phyloP scores from a whole-genome alignment of 2,113 vertebrate genomes.

The Cynocephalus volans region DNA sequence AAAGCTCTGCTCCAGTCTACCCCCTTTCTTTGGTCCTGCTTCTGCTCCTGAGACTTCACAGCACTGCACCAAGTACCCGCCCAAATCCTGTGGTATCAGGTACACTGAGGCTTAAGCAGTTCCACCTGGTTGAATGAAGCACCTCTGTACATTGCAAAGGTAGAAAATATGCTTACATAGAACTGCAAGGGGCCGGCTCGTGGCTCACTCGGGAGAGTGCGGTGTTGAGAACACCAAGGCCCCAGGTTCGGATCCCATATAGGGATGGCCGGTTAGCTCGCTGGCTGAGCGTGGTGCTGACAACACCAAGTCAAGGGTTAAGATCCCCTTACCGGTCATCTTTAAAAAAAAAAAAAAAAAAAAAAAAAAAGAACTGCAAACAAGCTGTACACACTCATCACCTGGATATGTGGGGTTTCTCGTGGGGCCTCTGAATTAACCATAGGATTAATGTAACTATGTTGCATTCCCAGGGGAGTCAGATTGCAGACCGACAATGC shows the following conservation, averaged over 20 bases:
- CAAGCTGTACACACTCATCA: background rate
- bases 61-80: background rate
- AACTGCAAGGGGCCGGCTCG: no score
- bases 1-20: background rate
- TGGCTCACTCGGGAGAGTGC: no score
- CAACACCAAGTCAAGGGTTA: no score
- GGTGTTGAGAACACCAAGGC: no score
- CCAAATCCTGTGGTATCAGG: background rate
- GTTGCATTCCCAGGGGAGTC: background rate
- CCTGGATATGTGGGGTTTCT: background rate
- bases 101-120: background rate
- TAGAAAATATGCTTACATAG: background rate
- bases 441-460: background rate
- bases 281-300: no score
- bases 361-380: background rate
- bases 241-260: no score
- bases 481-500: background rate
- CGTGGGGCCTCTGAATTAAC: background rate
- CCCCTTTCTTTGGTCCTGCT: background rate
- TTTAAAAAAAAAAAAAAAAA: no score
- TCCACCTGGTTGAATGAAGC: background rate
- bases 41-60: background rate
- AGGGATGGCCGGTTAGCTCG: no score
- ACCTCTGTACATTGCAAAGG: background rate
- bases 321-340: no score